These are phyloP conservation scores for Drosophila ustulata DNA, from an alignment of 2,888 invertebrate species.

Conservation along the genomic window DNA sequence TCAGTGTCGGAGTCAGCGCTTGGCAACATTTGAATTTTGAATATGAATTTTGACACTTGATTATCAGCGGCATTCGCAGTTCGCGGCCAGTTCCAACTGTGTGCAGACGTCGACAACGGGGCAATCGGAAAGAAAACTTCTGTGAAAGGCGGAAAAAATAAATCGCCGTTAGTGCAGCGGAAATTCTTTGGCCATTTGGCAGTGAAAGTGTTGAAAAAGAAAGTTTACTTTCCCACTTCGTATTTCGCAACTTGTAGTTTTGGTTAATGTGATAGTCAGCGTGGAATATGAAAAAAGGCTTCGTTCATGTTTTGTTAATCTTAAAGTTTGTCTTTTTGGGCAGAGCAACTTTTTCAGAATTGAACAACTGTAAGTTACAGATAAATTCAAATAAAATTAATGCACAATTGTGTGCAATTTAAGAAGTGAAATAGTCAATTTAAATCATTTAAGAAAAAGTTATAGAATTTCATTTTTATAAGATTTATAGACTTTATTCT, in stretches of 20 bases:
- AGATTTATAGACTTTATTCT: no score
- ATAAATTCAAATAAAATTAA: not conserved
- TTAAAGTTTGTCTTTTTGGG: constrained; percentile 59
- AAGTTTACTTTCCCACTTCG: constrained; percentile 27
- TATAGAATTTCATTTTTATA: no score
- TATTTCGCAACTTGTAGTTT: constrained; percentile 17
- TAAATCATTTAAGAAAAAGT: no score
- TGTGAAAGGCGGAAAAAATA: constrained; percentile 50
- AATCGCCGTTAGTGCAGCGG: constrained; percentile 61
- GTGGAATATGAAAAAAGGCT: constrained; percentile 55
- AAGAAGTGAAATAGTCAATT: not conserved
- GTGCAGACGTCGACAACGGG: constrained; percentile 65
- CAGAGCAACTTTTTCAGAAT: constrained; percentile 77
- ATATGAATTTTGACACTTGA: constrained; percentile 81
- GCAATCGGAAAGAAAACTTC: constrained; percentile 51
- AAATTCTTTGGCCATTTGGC: constrained; percentile 58
- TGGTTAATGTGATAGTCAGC: constrained; percentile 49
- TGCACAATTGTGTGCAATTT: not conserved
- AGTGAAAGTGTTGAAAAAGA: constrained; percentile 69
- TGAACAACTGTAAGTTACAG: constrained; percentile 82
- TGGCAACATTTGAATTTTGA: constrained; percentile 76
- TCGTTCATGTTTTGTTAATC: constrained; percentile 48
- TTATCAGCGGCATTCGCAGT: constrained; percentile 69
- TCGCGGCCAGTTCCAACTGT: constrained; percentile 69
- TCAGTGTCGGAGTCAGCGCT: constrained; percentile 22